Evolutionary conservation across 2,113 vertebrate species (phyloP).

Genomic region (Erpornis zantholeuca): DNA sequence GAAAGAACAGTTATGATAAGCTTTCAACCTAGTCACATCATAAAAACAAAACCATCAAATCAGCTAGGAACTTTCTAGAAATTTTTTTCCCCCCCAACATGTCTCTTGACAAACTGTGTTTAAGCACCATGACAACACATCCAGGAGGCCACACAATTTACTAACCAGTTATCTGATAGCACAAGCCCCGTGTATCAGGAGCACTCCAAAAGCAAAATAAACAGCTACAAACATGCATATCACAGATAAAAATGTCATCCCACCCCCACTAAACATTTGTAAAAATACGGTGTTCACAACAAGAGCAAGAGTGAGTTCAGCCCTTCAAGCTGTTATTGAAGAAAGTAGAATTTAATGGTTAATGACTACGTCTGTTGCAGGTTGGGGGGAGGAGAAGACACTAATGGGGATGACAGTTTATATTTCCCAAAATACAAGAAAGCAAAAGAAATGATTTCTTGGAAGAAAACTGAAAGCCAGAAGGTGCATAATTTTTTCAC

Average conservation of each 20-base stretch:
- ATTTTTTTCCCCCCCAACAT: accelerated
- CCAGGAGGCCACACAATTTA: background rate
- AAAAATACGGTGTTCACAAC: background rate
- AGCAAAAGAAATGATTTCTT: background rate
- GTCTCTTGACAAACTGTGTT: background rate
- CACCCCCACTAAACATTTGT: background rate
- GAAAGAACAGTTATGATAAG: background rate
- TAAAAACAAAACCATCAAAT: background rate
- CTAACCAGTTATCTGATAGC: background rate
- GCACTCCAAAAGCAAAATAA: background rate
- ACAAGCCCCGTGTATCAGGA: background rate
- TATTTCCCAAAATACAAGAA: background rate
- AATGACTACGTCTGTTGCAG: background rate
- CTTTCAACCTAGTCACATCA: background rate
- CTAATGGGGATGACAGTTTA: background rate
- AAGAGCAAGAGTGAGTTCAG: background rate
- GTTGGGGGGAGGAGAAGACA: background rate
- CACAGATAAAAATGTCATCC: background rate
- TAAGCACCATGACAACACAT: background rate
- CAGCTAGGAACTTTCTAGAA: background rate
- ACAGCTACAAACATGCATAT: background rate
- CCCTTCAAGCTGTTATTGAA: background rate
- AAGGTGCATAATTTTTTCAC: background rate
- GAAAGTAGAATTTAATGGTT: background rate
- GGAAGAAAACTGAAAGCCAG: background rate